A percentile compares a stretch with the other conserved stretches of the same genome.
These are phyloP conservation scores for Virgularia gustaviana DNA, from an alignment of 92 coral and sea anemone genomes.

Conservation along the genomic window DNA sequence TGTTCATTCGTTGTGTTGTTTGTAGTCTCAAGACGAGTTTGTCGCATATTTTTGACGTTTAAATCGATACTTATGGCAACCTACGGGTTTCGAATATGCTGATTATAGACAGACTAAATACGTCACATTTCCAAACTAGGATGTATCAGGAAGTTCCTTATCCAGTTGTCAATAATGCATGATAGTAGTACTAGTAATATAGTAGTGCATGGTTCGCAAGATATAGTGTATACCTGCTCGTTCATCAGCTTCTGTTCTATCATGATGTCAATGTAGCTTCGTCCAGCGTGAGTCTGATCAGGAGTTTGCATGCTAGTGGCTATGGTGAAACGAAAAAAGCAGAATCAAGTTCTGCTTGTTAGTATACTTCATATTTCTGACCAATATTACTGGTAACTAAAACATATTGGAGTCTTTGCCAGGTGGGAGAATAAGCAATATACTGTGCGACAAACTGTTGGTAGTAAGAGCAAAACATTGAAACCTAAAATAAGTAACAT, in stretches of 20 bases:
- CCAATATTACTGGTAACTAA: background rate
- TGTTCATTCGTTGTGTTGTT: no score
- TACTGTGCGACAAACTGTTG: background rate
- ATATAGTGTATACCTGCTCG: constrained; percentile 62
- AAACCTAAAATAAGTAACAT: background rate
- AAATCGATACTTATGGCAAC: no score
- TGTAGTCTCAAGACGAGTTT: no score
- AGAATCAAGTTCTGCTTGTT: constrained; percentile 23
- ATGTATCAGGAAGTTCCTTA: no score
- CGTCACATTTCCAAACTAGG: no score
- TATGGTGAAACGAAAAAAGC: constrained; percentile 54
- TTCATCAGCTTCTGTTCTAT: constrained; percentile 68
- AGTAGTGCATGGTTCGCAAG: background rate
- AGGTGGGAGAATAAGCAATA: constrained; percentile 31
- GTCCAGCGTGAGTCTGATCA: constrained; percentile 61
- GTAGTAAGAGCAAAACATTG: background rate
- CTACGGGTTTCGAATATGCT: no score
- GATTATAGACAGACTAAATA: no score
- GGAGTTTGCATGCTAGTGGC: constrained; percentile 90
- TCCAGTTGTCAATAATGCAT: no score
- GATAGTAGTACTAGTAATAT: background rate
- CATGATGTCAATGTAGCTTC: constrained; percentile 82
- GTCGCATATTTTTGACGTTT: no score
- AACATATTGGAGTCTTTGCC: constrained; percentile 8
- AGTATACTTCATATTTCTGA: background rate